Base-by-base conservation (phyloP, 2,888 invertebrate species). In the Archips crataeganus region DNA sequence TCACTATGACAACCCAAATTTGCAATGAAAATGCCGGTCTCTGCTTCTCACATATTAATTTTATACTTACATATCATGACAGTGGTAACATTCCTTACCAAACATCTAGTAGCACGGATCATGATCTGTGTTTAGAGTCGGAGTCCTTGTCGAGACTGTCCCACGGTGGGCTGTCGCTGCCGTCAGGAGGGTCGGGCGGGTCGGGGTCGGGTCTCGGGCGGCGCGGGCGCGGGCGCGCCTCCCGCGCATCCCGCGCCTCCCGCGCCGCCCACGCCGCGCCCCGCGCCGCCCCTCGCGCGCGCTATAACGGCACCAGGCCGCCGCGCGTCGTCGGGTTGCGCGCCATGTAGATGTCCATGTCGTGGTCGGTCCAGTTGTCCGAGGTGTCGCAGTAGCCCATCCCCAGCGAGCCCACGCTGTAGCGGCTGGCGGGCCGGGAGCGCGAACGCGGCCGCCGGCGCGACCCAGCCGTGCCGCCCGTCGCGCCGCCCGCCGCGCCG, bases 281-380 rank as follows among this genome's bases (percentile, higher is more conserved):
- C 79, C 83, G 67, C 68, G 61, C 70, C 34, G 65, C 71, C 70
- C 81, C 81, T 79, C 83, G 83, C 81, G 84, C 90, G 77, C 89
- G 93, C 94, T 96, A 97, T 95, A 97, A 96, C 78, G 97, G 98
- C 87, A 98, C 98, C 85, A 98, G 94, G 78, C 98, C 98, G 86
- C 97, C 97, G 84, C 98, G 96, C 73, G 98, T 97, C 65, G 98
- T 98, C 76, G 98, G 97, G 94, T 98, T 98, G 85, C 98, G 96
- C 75, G 98, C 97, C 97, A 98, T 98, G 92, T 98, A 98, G 84
- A 98, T 98, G 83, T 98, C 98, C 97, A 98, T 98, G 87, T 98
- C 98, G 90, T 98, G 98, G 91, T 98, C 98, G 81, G 98, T 98
- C 98, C 98, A 98, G 90, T 97, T 97, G 88, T 98, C 98, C 67